Percentiles rank a stretch among this genome's conserved stretches.
Evolutionary conservation across 2,797 vertebrate species (phyloP).

Genomic region (Linurgus olivaceus): DNA sequence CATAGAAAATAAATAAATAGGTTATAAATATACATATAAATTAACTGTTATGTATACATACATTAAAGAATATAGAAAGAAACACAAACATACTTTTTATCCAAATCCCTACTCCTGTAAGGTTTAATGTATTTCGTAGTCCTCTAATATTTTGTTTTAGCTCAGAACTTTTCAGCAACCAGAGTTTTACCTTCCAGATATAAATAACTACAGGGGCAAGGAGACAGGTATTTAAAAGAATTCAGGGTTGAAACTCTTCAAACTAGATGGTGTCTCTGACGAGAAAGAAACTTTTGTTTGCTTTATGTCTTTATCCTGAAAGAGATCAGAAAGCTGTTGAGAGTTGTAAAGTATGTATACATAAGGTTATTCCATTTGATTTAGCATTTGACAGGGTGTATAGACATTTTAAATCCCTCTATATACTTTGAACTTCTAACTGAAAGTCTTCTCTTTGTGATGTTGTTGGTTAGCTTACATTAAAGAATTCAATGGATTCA

Average conservation of each 20-base stretch:
- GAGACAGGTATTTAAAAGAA: constrained; percentile 31
- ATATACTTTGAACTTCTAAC: constrained; percentile 17
- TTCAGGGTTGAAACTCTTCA: background rate
- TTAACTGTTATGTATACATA: background rate
- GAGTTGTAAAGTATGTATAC: constrained; percentile 8
- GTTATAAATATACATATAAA: background rate
- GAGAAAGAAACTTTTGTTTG: constrained; percentile 43
- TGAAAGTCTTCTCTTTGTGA: background rate
- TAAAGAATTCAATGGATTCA: background rate
- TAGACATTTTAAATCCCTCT: constrained; percentile 43
- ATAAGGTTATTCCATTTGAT: constrained; percentile 51
- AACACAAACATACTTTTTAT: background rate
- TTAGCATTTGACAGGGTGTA: constrained; percentile 42
- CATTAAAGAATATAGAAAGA: background rate
- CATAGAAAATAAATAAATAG: background rate
- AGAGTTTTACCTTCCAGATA: background rate
- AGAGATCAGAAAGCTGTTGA: constrained; percentile 41
- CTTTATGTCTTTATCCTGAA: constrained; percentile 34
- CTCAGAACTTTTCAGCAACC: background rate
- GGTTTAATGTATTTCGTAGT: background rate
- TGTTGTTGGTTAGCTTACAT: background rate
- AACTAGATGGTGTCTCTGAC: constrained; percentile 13
- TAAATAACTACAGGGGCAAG: background rate
- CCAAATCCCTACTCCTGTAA: background rate
- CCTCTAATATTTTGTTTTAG: background rate